These are phyloP conservation scores for Vollenhovia emeryi DNA, from an alignment of 1,140 invertebrate genomes.

Conservation along the genomic window DNA sequence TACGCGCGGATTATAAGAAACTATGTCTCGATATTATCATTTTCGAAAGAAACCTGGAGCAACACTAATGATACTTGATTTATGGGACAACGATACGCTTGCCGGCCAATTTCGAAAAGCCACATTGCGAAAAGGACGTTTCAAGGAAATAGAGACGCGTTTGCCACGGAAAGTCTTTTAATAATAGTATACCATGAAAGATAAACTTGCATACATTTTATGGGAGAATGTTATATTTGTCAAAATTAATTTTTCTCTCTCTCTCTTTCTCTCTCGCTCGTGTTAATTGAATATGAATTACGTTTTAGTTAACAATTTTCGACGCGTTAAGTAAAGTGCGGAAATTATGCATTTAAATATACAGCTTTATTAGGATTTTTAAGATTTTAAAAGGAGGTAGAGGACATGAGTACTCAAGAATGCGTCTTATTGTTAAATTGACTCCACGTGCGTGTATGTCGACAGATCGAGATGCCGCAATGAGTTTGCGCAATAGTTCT, in stretches of 20 bases:
- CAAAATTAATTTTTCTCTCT: neutral
- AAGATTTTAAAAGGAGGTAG: neutral
- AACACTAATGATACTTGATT: constrained; percentile 5
- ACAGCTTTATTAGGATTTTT: neutral
- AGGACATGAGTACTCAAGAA: neutral
- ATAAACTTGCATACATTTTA: neutral
- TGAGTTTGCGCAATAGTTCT: constrained; percentile 19
- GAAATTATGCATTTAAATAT: neutral
- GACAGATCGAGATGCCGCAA: constrained; percentile 11
- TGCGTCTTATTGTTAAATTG: constrained; percentile 13
- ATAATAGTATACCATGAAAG: neutral
- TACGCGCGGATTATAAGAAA: neutral
- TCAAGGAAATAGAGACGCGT: neutral
- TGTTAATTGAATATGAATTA: neutral
- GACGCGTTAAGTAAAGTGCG: neutral
- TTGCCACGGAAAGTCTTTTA: neutral
- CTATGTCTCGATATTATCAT: neutral
- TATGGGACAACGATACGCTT: constrained; percentile 45
- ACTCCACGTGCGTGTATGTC: neutral
- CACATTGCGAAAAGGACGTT: neutral
- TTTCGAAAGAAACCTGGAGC: neutral
- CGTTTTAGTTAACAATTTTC: neutral
- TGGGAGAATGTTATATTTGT: neutral
- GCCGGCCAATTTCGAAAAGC: constrained; percentile 59
- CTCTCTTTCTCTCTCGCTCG: too few species aligned